Percentiles rank a stretch among this genome's conserved stretches.
Conservation (phyloP, 2,797 vertebrate species). For the Epinephelus awoara region DNA sequence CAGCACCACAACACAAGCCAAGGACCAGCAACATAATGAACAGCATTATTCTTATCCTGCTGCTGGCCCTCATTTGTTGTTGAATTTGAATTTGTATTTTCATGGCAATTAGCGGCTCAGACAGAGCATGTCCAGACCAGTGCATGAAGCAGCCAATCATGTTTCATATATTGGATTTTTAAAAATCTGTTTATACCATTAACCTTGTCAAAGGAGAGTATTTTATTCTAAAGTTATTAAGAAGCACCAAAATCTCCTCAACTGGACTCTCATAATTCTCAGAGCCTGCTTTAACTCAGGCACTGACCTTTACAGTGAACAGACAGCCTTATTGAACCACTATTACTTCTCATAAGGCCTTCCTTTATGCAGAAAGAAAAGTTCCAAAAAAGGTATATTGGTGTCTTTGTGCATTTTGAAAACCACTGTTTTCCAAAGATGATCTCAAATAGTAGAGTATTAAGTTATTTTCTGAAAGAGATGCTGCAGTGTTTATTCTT, state of each 20-base stretch:
- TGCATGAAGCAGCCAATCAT: conserved; percentile 13
- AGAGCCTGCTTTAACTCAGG: not conserved
- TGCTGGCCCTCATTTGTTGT: conserved; percentile 5
- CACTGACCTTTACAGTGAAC: conserved; percentile 17
- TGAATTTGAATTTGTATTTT: conserved; percentile 7
- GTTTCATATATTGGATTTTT: not conserved
- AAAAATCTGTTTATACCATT: not conserved
- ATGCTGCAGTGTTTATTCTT: not conserved
- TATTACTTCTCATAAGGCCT: not conserved
- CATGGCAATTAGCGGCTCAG: not conserved
- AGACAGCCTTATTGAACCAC: conserved; percentile 11
- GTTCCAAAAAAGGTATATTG: not conserved
- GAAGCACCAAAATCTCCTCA: not conserved
- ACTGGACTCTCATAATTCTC: not conserved
- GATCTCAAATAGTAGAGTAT: not conserved
- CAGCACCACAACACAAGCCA: conserved; percentile 6
- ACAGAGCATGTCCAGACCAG: not conserved
- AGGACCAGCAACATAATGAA: not conserved
- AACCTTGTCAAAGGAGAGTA: not conserved
- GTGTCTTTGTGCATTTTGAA: not conserved
- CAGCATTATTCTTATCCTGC: not conserved
- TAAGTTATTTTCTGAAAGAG: conserved; percentile 19
- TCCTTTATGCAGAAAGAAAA: not conserved
- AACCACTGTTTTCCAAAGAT: not conserved
- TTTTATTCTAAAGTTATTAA: conserved; percentile 15